Evolutionary conservation across 2,797 vertebrate species (phyloP), one percentile per base, ranked within the genome.

Genomic region (Steatocranus sp.): DNA sequence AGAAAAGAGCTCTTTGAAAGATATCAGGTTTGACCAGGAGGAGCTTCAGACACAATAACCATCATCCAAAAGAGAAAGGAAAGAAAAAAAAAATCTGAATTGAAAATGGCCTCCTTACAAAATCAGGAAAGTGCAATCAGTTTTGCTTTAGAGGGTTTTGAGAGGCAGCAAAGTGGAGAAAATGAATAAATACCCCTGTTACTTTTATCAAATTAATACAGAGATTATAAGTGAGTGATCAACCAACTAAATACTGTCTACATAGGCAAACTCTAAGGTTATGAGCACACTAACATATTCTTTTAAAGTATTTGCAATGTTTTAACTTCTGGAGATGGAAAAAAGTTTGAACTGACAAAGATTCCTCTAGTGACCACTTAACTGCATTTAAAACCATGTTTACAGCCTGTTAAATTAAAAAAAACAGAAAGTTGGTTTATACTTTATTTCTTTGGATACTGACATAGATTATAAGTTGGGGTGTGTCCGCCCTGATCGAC

Each of bases 11-110:
- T 92, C 91, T 91, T 84, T 90, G 88, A 92, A 86, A 93, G 86
- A 94, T 92, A 95, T 95, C 94, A 91, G 86, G 92, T 96, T 95
- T 91, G 92, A 85, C 91, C 91, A 94, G 94, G 92, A 93, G 92
- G 90, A 87, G 87, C 86, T 92, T 92, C 86, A 88, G 87, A 81
- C 89, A 94, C 86, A 93, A 92, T 90, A 86, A 91, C 83, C 56
- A 84, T 80, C 83, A 80, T 81, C 34, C 58, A 17, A 66, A 75
- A 49, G 50, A 53, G 12, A 61, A 79, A 12, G 27, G 76, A 20
- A 81, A 27, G 80, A 50, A n/a, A 15, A 27, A 68, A 36, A 66
- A 32, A 38, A 27, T 51, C 89, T 85, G 80, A 92, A 90, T 80
- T 88, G 82, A 88, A 93, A 94, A 92, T 79, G 51, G 73, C 20